Evolutionary conservation across 2,113 vertebrate species (phyloP).

Genomic region (Trogon surrucura): DNA sequence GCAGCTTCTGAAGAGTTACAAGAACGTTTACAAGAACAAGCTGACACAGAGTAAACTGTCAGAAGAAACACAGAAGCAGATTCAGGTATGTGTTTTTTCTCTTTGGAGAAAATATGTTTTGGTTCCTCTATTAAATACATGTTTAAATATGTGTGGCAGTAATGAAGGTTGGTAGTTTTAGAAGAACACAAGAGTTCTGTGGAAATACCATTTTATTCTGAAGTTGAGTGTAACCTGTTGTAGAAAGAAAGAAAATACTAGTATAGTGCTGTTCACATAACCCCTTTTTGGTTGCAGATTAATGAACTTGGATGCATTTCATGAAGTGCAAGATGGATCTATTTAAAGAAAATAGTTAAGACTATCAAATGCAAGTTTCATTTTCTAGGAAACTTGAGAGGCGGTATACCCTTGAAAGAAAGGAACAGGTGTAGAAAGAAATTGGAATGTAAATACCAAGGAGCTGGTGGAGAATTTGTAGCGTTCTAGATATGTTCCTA

Average conservation of each 20-base stretch:
- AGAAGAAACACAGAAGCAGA: constrained; percentile 82
- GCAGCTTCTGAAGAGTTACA: constrained; percentile 86
- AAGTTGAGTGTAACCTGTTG: background rate
- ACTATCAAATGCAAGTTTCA: background rate
- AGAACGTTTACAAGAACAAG: constrained; percentile 84
- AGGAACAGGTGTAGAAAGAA: background rate
- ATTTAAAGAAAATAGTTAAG: background rate
- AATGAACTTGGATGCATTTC: background rate
- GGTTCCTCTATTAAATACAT: background rate
- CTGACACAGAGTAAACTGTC: constrained; percentile 83
- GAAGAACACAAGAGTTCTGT: background rate
- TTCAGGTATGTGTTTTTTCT: constrained; percentile 81
- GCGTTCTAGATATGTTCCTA: background rate
- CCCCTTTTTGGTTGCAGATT: background rate
- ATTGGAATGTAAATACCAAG: background rate
- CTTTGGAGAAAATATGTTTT: background rate
- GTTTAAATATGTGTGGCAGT: background rate
- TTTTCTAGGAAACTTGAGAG: background rate
- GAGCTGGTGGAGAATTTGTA: background rate
- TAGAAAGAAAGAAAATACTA: background rate
- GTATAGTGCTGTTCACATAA: background rate
- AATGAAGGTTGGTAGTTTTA: background rate
- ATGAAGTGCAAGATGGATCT: background rate
- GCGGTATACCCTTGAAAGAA: background rate
- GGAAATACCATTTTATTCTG: background rate